Evolutionary conservation across 2,797 vertebrate genomes (phyloP), one percentile per base, ranked within the genome.

Genomic region (Eospalax fontanierii): DNA sequence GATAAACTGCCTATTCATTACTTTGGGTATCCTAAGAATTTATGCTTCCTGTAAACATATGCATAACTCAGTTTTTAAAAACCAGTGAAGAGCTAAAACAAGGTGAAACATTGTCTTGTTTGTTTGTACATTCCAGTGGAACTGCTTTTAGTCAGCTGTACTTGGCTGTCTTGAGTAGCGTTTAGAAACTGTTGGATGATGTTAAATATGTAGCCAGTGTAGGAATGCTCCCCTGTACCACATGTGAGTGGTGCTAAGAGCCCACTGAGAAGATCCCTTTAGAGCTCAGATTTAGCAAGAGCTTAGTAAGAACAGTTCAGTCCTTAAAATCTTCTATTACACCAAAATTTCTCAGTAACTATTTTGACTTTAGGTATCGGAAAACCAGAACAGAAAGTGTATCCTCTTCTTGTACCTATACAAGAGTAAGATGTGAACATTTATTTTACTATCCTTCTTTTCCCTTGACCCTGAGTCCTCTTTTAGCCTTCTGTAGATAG

Each of bases 1-100:
- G 95, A 95, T 63, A 97, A 85, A 91, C 46, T 65, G 4, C 24
- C 70, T 89, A 79, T 87, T 46, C 74, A 89, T 63, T 87, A 76
- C 59, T 89, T 87, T 75, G 82, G 79, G 82, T 90, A 68, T 66
- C 40, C 95, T 74, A 80, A 91, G 50, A 88, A 94, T 82, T 57
- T 89, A 92, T 85, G 88, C 57, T 87, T 95, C 21, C 26, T 57
- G 35, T 86, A 68, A 40, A 66, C 3, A 46, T 43, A 81, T 79
- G 54, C 59, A 85, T 78, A 87, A 95, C 91, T 95, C 71, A 43
- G 22, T 70, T 81, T 66, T 26, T 66, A 54, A 73, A 78, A 87
- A 91, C 66, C 82, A 65, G 1, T 18, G 26, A 95, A 92, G 30
- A 96, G 76, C 50, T 71, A 28, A 96, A 93, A 79, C 30, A 90